These are phyloP conservation scores for Myotis yumanensis DNA, from an alignment of 2,113 vertebrate species.

Conservation along the genomic window DNA sequence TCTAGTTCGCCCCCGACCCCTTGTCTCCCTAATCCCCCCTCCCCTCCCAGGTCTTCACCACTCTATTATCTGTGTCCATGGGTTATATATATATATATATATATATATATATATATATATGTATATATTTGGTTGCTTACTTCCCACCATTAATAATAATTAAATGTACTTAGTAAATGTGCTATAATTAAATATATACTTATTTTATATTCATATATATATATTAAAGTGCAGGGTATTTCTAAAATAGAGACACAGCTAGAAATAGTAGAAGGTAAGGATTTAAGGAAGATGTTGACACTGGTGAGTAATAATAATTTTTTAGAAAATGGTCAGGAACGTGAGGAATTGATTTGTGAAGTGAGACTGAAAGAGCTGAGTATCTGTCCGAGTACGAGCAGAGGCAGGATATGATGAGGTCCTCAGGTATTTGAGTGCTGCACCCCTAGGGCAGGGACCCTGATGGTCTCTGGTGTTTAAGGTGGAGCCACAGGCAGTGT, in stretches of 20 bases:
- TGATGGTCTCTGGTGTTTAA: not conserved
- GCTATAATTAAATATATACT: not conserved
- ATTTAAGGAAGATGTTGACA: not conserved
- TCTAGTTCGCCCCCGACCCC: too few species aligned
- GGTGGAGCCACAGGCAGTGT: not conserved
- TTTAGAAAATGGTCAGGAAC: not conserved
- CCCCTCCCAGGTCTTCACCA: too few species aligned
- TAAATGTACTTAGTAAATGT: not conserved
- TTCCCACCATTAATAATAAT: not conserved
- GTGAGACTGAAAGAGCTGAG: not conserved
- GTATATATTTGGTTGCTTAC: too few species aligned
- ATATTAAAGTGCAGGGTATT: not conserved
- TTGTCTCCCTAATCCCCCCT: too few species aligned
- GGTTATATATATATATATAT: too few species aligned
- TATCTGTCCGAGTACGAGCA: not conserved
- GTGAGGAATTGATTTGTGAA: not conserved
- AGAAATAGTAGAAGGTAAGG: not conserved
- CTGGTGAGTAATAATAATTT: not conserved
- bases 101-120: too few species aligned
- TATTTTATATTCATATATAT: not conserved
- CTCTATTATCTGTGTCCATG: too few species aligned
- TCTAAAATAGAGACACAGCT: not conserved
- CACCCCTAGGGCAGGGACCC: not conserved
- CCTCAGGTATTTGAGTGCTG: not conserved
- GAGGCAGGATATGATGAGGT: constrained; percentile 27